Conservation (phyloP, 2,113 vertebrate species). For the Australoheros scitulus region DNA sequence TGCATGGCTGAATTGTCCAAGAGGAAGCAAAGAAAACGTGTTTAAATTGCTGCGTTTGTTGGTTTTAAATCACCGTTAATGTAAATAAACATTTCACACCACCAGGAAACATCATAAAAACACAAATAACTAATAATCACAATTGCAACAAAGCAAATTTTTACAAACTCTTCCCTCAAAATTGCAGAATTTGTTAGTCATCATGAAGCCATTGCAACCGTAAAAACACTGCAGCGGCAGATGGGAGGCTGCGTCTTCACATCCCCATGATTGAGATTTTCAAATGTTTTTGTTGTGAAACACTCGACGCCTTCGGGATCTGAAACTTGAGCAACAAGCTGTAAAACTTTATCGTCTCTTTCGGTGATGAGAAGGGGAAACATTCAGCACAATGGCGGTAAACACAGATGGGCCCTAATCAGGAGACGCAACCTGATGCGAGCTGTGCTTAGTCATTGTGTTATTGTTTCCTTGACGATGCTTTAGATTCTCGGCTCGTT, state of each 20-base stretch:
- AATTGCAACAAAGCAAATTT: not conserved
- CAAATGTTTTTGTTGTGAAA: not conserved
- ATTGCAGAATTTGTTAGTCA: not conserved
- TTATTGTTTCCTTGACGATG: not conserved
- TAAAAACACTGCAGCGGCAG: constrained; percentile 6
- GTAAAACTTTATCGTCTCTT: not conserved
- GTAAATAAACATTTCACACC: not conserved
- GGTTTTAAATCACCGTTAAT: not conserved
- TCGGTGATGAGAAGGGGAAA: not conserved
- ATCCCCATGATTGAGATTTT: not conserved
- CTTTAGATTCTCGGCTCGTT: not conserved
- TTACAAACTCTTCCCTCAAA: not conserved
- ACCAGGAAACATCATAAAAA: not conserved
- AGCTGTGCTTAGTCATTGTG: not conserved
- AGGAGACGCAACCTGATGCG: not conserved
- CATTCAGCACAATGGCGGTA: not conserved
- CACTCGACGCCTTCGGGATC: not conserved
- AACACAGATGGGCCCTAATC: constrained; percentile 29
- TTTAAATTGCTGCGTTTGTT: rapidly evolving
- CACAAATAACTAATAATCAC: not conserved
- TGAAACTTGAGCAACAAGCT: not conserved
- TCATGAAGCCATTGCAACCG: not conserved
- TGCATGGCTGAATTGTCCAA: not conserved
- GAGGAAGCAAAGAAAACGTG: not conserved
- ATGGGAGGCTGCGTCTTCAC: constrained; percentile 3